Conservation (phyloP, 2,888 invertebrate genomes). For the Drosophila conformis region DNA sequence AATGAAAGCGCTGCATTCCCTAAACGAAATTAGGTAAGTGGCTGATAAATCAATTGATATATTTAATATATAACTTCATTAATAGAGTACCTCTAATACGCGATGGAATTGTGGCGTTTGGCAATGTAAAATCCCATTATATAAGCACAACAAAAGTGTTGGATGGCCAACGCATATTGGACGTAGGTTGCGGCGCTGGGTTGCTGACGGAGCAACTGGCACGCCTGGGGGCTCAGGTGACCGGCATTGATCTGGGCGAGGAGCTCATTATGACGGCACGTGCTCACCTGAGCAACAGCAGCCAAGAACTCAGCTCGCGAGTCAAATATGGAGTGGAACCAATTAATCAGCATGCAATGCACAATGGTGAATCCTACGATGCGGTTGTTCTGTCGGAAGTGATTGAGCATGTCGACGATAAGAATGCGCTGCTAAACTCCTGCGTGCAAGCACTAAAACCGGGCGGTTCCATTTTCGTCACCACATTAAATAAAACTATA, state of each 20-base stretch:
- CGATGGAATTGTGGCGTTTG: conserved; percentile 89
- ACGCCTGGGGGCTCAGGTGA: conserved; percentile 91
- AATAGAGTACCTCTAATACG: conserved; percentile 89
- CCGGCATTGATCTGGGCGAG: conserved; percentile 92
- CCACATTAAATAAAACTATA: conserved; percentile 88
- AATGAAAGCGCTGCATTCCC: conserved; percentile 89
- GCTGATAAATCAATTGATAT: background rate
- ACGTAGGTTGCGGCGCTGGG: conserved; percentile 97
- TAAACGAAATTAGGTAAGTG: conserved; percentile 88
- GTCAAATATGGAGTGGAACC: conserved; percentile 82
- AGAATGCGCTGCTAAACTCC: conserved; percentile 89
- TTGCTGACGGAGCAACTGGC: conserved; percentile 91
- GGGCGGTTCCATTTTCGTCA: conserved; percentile 89
- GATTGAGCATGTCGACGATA: conserved; percentile 93
- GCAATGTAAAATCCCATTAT: conserved; percentile 81
- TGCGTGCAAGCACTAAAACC: conserved; percentile 89
- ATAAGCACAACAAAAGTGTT: conserved; percentile 87
- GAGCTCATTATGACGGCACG: conserved; percentile 90
- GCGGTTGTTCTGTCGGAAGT: conserved; percentile 95
- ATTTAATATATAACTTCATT: background rate
- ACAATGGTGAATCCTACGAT: conserved; percentile 88
- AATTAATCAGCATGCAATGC: conserved; percentile 86
- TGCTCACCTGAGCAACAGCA: conserved; percentile 85
- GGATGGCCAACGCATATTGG: conserved; percentile 89
- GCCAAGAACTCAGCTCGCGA: conserved; percentile 76